Conservation (phyloP, 2,113 vertebrate genomes). For the Hippocampus guttulatus region DNA sequence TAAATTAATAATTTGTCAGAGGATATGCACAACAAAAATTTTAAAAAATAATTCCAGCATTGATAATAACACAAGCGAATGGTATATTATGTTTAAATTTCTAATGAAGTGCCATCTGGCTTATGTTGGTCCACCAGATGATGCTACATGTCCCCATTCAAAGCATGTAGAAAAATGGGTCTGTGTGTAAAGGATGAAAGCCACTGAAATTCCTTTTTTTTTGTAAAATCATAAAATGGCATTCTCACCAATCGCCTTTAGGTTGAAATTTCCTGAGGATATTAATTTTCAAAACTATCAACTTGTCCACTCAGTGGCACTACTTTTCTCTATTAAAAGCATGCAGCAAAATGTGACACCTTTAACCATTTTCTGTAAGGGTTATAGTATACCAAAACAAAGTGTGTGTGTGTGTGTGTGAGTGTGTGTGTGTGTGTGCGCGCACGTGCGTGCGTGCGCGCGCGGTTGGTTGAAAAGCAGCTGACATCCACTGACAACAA, state of each 20-base stretch:
- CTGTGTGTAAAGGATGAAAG: too few relatives aligned
- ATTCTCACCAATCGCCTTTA: too few relatives aligned
- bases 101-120: neutral
- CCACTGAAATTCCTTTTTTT: too few relatives aligned
- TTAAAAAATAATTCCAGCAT: neutral
- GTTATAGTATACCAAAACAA: neutral
- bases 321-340: neutral
- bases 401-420: neutral
- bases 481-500: constrained; percentile 47
- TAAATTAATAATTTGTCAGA: neutral
- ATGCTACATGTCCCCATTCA: neutral
- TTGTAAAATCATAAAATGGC: too few relatives aligned
- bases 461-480: constrained; percentile 9
- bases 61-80: neutral
- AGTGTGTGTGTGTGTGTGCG: neutral
- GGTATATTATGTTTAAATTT: neutral
- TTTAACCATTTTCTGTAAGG: neutral
- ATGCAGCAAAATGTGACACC: neutral
- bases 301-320: neutral
- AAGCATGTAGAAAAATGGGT: neutral
- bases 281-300: too few relatives aligned
- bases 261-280: too few relatives aligned
- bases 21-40: neutral
- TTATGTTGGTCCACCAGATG: neutral
- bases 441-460: fast-evolving